Evolutionary conservation across 2,888 invertebrate genomes (phyloP).

Genomic region (Ferrisia virgata): DNA sequence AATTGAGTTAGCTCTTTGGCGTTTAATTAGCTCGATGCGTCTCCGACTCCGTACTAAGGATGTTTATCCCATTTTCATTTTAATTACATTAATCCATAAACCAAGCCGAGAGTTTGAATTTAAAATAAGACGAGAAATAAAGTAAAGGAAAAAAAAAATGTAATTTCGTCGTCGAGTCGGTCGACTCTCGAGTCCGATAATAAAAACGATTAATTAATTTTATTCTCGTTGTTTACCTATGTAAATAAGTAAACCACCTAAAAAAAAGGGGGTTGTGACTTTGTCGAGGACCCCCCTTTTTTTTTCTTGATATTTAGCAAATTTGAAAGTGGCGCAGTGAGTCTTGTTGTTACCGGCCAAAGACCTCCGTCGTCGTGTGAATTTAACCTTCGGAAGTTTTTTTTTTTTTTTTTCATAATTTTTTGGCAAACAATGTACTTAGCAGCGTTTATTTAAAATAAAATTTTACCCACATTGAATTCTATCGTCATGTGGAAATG

Average conservation of each 20-base stretch:
- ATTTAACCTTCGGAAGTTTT: neutral
- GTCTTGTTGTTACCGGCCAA: too few relatives aligned
- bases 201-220: too few relatives aligned
- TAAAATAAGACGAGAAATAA: neutral
- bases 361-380: neutral
- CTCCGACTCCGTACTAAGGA: neutral
- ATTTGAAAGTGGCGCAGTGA: neutral
- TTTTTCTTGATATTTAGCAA: neutral
- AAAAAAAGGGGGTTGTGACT: too few relatives aligned
- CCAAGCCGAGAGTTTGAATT: too few relatives aligned
- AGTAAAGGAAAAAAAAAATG: too few relatives aligned
- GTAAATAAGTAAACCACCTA: too few relatives aligned
- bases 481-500: neutral
- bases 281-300: too few relatives aligned
- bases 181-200: too few relatives aligned
- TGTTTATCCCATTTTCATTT: conserved; percentile 23
- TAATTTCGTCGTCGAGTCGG: neutral
- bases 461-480: neutral
- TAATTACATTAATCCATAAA: conserved; percentile 18
- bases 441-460: neutral
- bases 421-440: neutral
- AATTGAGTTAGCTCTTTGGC: conserved; percentile 31
- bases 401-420: neutral
- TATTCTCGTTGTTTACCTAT: too few relatives aligned
- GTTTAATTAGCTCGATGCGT: conserved; percentile 38